Base-by-base conservation (phyloP, 2,797 vertebrate genomes). In the Myripristis jacobus region DNA sequence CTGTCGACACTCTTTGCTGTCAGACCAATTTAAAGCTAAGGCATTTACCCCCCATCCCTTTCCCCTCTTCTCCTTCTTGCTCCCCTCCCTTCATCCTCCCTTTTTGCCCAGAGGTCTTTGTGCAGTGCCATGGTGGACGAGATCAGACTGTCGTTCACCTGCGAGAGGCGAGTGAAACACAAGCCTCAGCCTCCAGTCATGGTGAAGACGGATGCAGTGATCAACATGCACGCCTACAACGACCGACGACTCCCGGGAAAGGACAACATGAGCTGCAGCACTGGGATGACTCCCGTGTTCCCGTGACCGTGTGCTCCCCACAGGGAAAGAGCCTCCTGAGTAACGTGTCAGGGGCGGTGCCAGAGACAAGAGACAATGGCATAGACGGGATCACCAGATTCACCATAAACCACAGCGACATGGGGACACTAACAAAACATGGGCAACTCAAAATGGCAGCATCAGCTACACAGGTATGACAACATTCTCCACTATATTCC, bases 191-290 rank as follows among this genome's bases (percentile, higher is more conserved):
- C 94, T 83, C 94, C 94, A 0, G 93, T 95, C 5, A 88, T 94
- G 92, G 93, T 92, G 91, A 99, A 98, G 95, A 96, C 95, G 0
- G 97, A 99, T 3, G 96, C 97, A 0, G 97, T 98, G 92, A 98
- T 99, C 95, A 98, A 98, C 94, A 98, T 99, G 96, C 97, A 98
- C 96, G 96, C 96, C 0, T 99, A 97, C 95, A 99, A 97, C 24
- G 96, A 99, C 92, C 96, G 96, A 60, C 95, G 96, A 87, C 96
- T 99, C 80, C 98, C 98, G 0, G 98, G 96, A 92, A 99, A 98
- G 94, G 97, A 98, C 95, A 96, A 86, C 94, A 93, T 97, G 96
- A 95, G 94, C 88, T 97, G 96, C 94, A 96, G 92, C 95, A 95
- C 96, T 24, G 96, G 96, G 24, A 73, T 97, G 95, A 95, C 96